Evolutionary conservation across 2,888 invertebrate species (phyloP), one percentile per base, ranked within the genome.

Genomic region (Hymenopus coronatus): DNA sequence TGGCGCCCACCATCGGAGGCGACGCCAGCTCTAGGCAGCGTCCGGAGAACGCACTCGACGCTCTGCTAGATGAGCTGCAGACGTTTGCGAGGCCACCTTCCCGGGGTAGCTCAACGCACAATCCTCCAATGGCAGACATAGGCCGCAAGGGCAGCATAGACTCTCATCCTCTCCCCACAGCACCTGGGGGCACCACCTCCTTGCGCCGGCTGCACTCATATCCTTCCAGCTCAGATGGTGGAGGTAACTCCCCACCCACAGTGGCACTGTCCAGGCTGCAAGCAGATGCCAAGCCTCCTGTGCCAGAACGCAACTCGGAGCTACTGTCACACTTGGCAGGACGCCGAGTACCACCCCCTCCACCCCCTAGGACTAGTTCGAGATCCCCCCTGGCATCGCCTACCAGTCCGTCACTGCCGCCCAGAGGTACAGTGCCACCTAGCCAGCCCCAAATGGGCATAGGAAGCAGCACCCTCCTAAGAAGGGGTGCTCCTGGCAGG

Each of bases 41-140:
- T 94, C 95, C 97, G 95, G 98, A 98, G 96, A 98, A 98, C 97
- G 97, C 98, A 96, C 97, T 98, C 97, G 98, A 98, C 96, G 97
- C 97, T 96, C 94, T 98, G 96, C 94, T 98, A 97, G 98, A 98
- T 93, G 98, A 98, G 94, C 95, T 98, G 91, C 97, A 98, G 94
- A 98, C 98, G 70, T 98, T 98, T 93, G 96, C 97, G 89, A 96
- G 96, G 93, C 97, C 97, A 3, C 93, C 90, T 90, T 88, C 90
- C 90, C 90, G 91, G 90, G 90, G 91, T 91, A 91, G 91, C 90
- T 33, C 70, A 12, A 82, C 82, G 7, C 93, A 92, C 90, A 93
- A 94, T 30, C 94, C 94, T 89, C 93, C 92, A 91, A 94, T 94
- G 91, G 93, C 94, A 85, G 94, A 95, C 91, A 94, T 95, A 90